Conservation (phyloP, 2,113 vertebrate genomes). For the Strix aluco region DNA sequence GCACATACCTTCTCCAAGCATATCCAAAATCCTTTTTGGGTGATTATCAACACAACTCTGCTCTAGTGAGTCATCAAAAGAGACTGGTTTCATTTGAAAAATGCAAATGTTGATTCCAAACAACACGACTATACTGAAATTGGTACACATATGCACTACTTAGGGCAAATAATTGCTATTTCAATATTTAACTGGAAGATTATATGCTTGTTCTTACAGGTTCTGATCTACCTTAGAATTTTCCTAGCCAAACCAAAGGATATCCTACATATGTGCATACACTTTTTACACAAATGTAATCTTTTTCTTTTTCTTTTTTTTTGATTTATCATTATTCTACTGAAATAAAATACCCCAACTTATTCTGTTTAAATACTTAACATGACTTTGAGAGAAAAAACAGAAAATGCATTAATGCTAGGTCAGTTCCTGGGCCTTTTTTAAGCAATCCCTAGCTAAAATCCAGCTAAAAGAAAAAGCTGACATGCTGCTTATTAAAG, state of each 20-base stretch:
- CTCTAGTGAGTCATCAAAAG: neutral
- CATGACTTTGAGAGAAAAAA: neutral
- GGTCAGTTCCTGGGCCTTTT: neutral
- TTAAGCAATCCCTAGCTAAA: neutral
- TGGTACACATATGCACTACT: neutral
- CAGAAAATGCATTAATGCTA: neutral
- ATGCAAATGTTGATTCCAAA: neutral
- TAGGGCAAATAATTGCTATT: neutral
- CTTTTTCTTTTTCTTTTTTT: neutral
- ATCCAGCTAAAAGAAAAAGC: neutral
- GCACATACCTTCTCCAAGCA: neutral
- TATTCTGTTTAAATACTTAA: neutral
- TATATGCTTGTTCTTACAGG: fast-evolving
- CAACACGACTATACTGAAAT: neutral
- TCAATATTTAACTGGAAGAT: neutral
- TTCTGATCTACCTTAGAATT: neutral
- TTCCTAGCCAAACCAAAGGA: neutral
- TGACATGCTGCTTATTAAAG: neutral
- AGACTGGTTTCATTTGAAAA: neutral
- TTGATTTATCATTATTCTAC: neutral
- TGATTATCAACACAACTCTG: neutral
- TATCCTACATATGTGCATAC: fast-evolving
- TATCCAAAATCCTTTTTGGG: neutral
- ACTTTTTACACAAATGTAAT: neutral
- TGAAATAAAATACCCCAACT: neutral